Conservation (phyloP, 2,888 invertebrate genomes). For the Cyclophora albipunctata region DNA sequence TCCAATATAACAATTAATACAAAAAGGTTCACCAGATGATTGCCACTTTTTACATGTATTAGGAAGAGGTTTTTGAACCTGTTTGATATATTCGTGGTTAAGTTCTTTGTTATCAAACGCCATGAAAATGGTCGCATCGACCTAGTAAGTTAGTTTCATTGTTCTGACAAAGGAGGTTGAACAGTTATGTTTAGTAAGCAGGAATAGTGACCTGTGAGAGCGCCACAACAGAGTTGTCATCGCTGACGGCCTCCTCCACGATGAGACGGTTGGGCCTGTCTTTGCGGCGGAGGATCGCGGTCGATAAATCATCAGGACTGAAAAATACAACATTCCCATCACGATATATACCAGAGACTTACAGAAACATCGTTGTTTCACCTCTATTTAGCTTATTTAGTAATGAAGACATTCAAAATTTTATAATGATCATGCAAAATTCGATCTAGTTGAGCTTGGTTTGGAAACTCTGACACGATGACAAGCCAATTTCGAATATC, state of each 20-base stretch:
- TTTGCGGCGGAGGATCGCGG: constrained; percentile 98
- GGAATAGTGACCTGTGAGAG: constrained; percentile 86
- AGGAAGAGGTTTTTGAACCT: no score
- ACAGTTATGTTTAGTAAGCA: no score
- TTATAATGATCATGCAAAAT: constrained; percentile 25
- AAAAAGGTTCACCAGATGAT: no score
- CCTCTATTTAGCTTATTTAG: no score
- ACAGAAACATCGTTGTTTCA: no score
- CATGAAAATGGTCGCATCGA: no score
- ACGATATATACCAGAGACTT: background rate
- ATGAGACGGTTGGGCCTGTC: constrained; percentile 98
- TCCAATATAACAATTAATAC: no score
- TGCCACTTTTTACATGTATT: no score
- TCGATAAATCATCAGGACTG: constrained; percentile 93
- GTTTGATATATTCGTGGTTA: no score
- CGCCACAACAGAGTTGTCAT: constrained; percentile 99
- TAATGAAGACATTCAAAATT: background rate
- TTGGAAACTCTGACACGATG: constrained; percentile 64
- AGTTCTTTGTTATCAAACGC: no score
- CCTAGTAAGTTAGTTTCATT: no score
- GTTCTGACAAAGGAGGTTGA: constrained; percentile 17
- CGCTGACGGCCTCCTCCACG: constrained; percentile 98
- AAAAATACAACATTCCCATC: constrained; percentile 30
- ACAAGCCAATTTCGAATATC: constrained; percentile 69
- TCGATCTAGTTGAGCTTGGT: constrained; percentile 22